Percentiles rank a stretch among this genome's conserved stretches.
These are phyloP conservation scores for Popillia japonica DNA, from an alignment of 1,140 invertebrate species.

Conservation along the genomic window DNA sequence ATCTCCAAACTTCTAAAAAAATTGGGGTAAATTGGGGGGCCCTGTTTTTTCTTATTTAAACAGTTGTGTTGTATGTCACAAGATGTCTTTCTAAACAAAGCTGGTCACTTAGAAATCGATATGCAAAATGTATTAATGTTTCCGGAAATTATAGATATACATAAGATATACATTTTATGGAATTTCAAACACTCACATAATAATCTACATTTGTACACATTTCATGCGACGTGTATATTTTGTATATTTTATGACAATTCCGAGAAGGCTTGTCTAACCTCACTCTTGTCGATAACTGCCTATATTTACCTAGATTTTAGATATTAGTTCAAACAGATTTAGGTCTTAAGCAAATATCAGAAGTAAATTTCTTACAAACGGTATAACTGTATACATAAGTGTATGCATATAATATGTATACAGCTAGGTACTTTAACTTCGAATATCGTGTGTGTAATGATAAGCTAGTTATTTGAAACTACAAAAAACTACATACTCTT, in stretches of 20 bases:
- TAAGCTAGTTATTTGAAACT: not conserved
- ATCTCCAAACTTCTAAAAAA: too few relatives aligned
- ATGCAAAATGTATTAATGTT: too few relatives aligned
- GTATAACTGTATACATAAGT: not conserved
- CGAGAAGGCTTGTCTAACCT: not conserved
- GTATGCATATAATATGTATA: not conserved
- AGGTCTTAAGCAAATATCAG: conserved; percentile 21
- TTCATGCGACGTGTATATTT: not conserved
- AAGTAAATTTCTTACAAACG: conserved; percentile 32
- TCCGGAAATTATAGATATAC: too few relatives aligned
- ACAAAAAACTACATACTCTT: not conserved
- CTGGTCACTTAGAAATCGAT: too few relatives aligned
- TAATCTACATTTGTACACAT: not conserved
- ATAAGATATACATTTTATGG: too few relatives aligned
- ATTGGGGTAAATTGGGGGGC: too few relatives aligned
- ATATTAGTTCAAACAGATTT: conserved; percentile 24
- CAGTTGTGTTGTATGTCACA: too few relatives aligned
- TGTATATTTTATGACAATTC: conserved; percentile 21
- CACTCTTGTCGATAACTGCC: conserved; percentile 13
- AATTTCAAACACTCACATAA: not conserved
- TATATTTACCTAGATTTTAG: conserved; percentile 15
- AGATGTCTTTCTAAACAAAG: too few relatives aligned
- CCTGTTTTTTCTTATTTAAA: too few relatives aligned
- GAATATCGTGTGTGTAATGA: not conserved
- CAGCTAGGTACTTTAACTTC: not conserved